Base-by-base conservation (phyloP, 1,140 invertebrate genomes). In the Kradibia gibbosae region DNA sequence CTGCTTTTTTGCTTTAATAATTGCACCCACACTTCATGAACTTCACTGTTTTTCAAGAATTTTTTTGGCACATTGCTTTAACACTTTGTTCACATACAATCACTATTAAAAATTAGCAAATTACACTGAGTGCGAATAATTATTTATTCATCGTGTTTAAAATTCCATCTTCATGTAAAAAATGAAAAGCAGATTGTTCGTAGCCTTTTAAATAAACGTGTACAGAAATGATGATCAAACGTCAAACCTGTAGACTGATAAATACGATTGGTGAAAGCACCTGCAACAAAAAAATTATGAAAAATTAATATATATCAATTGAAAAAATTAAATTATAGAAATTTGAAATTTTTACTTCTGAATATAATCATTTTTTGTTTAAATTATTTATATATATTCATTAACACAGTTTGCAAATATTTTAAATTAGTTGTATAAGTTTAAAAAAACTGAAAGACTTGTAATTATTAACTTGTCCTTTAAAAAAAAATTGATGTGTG, bases 61-160 rank as follows among this genome's bases (percentile, higher is more conserved):
- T 62, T 48, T 76, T 65, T 65, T 76, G 57, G 57, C 50, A 76
- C 74, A 76, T 76, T 31, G 11, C 74, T 75, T 28, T 57, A 57
- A 57, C 31, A 28, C 73, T 75, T 39, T 42, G 11, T 60, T 75
- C 50, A 57, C 50, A 75, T 13, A 42, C 25, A 60, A 39, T 39
- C 73, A 75, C 73, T 50, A 75, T 60, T 57, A 42, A 31, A 60
- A 60, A 75, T 15, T 57, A 57, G 36, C 31, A 39, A 39, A 53
- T 2, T 73, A 34, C 53, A 75, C 22, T 39, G 10, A 45, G 15
- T 17, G 11, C 45, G 3, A 42, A 13, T 48, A 77, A 65, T 34
- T 65, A 65, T 50, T 10, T 25, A 76, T 60, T 3, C 42, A 48
- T 77, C 25, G 15, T 34, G 11, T 17, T 20, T 34, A 31, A 34